Base-by-base conservation (phyloP, 2,797 vertebrate species). In the Denticeps clupeoides region DNA sequence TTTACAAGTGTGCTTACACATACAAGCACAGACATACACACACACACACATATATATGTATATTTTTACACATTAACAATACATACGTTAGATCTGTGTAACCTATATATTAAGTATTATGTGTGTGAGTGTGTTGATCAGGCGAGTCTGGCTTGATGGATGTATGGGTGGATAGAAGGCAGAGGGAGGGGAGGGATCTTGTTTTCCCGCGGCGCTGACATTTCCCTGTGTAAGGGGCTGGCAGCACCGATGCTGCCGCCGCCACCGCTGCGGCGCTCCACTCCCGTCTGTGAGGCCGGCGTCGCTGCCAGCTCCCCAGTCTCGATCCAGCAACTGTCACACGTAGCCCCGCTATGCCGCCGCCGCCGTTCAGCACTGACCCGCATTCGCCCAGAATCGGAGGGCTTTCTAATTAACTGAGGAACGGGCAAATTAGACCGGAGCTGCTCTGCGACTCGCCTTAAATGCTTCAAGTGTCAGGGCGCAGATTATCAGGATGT, bases 361-460 rank as follows among this genome's bases (percentile, higher is more conserved):
- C 27, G 45, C 51, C 67, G 74, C 70, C 78, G 81, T 80, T 82
- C 75, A 51, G 79, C 73, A 76, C 75, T 54, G 48, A 82, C 76
- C 75, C 35, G 62, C 74, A 66, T 79, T 79, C 71, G 65, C 70
- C 67, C 68, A 77, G 35, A 77, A 75, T 80, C 74, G 59, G 65
- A 82, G 80, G 66, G 71, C 75, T 81, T 84, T 80, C 78, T 85
- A 82, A 86, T 87, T 85, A 83, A 78, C 64, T 55, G 68, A 79
- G 75, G 70, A 58, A 80, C 77, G 65, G 74, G 73, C 75, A 81
- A 82, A 82, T 80, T 71, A 81, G 77, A 86, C 72, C 41, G 44
- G 63, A 69, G 68, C 67, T 28, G 55, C 68, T 80, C 48, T 44
- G 70, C 65, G 74, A 76, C 70, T 74, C 73, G 33, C 70, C 67